Evolutionary conservation across 2,888 invertebrate species (phyloP), one percentile per base, ranked within the genome.

Genomic region (Synergus umbraculus): DNA sequence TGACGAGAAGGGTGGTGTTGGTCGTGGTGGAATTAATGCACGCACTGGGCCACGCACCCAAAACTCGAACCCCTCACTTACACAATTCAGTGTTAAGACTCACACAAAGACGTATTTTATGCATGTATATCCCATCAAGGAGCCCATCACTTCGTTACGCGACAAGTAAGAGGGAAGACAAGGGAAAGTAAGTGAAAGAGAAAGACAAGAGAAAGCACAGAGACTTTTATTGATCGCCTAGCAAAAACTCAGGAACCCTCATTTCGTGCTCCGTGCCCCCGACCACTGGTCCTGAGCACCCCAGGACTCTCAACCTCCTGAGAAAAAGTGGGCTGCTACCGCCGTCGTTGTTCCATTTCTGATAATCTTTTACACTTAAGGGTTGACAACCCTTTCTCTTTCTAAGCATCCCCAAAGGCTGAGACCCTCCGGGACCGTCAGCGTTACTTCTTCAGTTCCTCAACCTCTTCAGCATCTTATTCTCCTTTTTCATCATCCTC

Each of bases 201-300:
- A 85, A 82, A 81, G 82, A 76, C 76, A 80, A 73, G 85, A 84
- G 81, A 87, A 87, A 91, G 91, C 91, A 90, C 90, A 89, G 91
- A 91, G 91, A 91, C 90, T 92, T 92, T 92, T 92, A 92, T 92
- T 92, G 92, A 92, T 92, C 92, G 92, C 87, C 90, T 90, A 90
- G 92, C 92, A 92, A 92, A 92, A 92, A 92, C 91, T 92, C 91
- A 90, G 90, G 90, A 92, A 92, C 92, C 92, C 92, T 92, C 92
- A 92, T 92, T 92, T 92, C 90, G 91, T 91, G 90, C 91, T 90
- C 89, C 90, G 91, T 91, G 87, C 91, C 91, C 91, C 91, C 89
- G 85, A 88, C 91, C 85, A 83, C 81, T 80, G 83, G 84, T 83
- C 83, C 80, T 78, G 79, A 79, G 79, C 82, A 78, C 80, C 83